Evolutionary conservation across 2,113 vertebrate species (phyloP).

Genomic region (Dendropsophus ebraccatus): DNA sequence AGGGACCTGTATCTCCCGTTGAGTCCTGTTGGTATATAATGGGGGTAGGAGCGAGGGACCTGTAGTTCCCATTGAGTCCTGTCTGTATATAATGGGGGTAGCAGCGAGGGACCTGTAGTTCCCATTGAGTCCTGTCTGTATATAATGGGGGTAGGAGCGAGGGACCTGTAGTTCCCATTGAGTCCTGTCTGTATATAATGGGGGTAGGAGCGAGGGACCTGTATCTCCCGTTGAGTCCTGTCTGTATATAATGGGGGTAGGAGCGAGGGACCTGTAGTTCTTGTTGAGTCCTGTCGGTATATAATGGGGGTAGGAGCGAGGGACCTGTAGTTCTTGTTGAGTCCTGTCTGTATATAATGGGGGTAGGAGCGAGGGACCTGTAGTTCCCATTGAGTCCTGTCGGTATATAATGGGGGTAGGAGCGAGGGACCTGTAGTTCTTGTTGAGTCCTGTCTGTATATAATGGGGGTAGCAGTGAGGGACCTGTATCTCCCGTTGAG

Average conservation of each 20-base stretch:
- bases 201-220: conserved; percentile 48
- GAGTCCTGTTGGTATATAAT: conserved; percentile 48
- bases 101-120: no score
- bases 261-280: no score
- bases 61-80: no score
- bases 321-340: no score
- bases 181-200: conserved; percentile 52
- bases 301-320: conserved; percentile 60
- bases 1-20: no score
- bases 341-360: conserved; percentile 53
- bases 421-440: no score
- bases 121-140: neutral
- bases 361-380: conserved; percentile 45
- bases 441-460: conserved; percentile 28
- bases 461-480: conserved; percentile 57
- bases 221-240: neutral
- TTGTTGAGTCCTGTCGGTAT: neutral
- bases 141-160: conserved; percentile 60
- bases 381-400: no score
- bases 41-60: conserved; percentile 52
- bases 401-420: conserved; percentile 59
- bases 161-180: no score
- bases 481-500: neutral
- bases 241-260: conserved; percentile 59
- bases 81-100: conserved; percentile 59